These are phyloP conservation scores for Odocoileus hemionus DNA, from an alignment of 2,113 vertebrate genomes.

Conservation along the genomic window DNA sequence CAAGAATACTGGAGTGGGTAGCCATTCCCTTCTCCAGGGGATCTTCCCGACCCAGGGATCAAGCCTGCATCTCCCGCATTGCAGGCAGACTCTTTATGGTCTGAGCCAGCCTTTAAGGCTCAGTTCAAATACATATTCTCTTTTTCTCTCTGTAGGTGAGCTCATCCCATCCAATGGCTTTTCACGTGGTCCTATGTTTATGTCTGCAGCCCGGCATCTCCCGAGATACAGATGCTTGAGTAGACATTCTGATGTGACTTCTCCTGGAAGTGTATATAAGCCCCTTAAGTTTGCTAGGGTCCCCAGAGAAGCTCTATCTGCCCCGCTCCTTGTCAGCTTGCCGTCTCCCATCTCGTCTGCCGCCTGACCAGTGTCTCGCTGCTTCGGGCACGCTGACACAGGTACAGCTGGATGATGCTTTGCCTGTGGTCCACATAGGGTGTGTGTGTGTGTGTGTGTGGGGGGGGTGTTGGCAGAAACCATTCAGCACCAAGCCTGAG, in stretches of 20 bases:
- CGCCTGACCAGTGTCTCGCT: neutral
- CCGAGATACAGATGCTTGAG: neutral
- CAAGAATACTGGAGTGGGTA: neutral
- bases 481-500: neutral
- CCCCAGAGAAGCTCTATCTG: neutral
- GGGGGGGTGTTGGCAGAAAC: neutral
- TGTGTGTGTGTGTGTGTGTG: neutral
- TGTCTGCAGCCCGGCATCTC: neutral
- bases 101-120: neutral
- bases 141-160: neutral
- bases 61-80: neutral
- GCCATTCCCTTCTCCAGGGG: neutral
- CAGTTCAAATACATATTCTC: neutral
- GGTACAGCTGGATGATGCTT: neutral
- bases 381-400: neutral
- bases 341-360: neutral
- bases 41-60: neutral
- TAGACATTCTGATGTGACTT: neutral
- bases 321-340: neutral
- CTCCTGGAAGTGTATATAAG: neutral
- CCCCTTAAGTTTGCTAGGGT: neutral
- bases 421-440: rapidly evolving
- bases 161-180: neutral
- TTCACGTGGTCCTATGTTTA: neutral
- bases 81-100: neutral